Evolutionary conservation across 1,140 invertebrate species (phyloP), one percentile per base, ranked within the genome.

Genomic region (Drepana arcuata): DNA sequence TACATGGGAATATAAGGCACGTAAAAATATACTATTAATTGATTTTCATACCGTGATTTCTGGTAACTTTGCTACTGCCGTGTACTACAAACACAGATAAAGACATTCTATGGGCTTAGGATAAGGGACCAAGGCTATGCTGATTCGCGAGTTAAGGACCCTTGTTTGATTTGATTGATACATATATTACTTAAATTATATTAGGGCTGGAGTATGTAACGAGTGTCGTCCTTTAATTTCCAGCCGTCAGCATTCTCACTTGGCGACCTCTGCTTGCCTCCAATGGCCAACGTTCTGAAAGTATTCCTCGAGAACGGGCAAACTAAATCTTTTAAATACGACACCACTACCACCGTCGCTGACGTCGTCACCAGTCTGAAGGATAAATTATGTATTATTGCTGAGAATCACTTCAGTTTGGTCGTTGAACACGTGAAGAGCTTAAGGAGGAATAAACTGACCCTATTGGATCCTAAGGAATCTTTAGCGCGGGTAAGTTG

Each of bases 261-360:
- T 23, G 90, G 91, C 24, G 93, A 95, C 54, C 89, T 92, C 26
- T 92, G 91, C 60, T 86, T 94, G 18, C 92, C 94, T 9, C 92
- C 94, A 16, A 94, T 96, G 90, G 94, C 95, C 7, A 96, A 95
- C 80, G 94, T 97, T 6, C 86, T 97, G 14, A 95, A 96, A 83
- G 94, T 95, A 18, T 97, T 96, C 68, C 84, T 97, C 14, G 95
- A 97, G 80, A 97, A 97, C 71, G 95, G 95, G 2, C 95, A 97
- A 79, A 97, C 95, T 2, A 96, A 96, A 75, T 96, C 94, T n/a
- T 97, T 97, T 78, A 96, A 96, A 71, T 97, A 97, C 69, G 95
- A 97, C 79, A 88, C 90, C 14, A 93, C 88, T 30, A 97, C 95
- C 9, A 94, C 92, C 2, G 94, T 97, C 1, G 88, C 92, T 48